phyloP scores from a whole-genome alignment of 2,888 invertebrate species.

The Phengaris arion region DNA sequence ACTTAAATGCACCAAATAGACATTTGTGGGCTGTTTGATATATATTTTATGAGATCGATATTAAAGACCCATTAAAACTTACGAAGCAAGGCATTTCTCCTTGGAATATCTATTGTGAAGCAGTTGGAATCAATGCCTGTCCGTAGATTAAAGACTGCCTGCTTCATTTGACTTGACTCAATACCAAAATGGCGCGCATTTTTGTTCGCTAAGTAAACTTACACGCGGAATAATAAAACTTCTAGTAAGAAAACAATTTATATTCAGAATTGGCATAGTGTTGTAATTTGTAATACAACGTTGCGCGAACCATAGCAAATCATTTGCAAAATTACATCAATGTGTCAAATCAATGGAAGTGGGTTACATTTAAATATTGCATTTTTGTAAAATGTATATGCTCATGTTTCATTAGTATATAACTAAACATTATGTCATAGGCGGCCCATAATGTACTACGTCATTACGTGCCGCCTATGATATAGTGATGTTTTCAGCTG shows the following conservation, averaged over 20 bases:
- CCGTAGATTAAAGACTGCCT: neutral
- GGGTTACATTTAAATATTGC: neutral
- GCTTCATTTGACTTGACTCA: neutral
- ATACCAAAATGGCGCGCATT: neutral
- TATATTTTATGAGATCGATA: neutral
- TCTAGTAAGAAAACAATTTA: neutral
- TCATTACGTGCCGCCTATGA: too few species aligned
- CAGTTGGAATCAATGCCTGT: neutral
- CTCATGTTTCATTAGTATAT: too few species aligned
- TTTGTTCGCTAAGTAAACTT: neutral
- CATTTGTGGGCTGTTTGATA: neutral
- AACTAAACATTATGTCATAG: neutral
- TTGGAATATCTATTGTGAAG: neutral
- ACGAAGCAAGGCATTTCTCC: neutral
- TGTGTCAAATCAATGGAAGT: neutral
- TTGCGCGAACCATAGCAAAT: constrained; percentile 21
- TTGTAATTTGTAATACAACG: neutral
- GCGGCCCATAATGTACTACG: too few species aligned
- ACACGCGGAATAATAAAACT: neutral
- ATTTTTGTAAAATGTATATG: neutral
- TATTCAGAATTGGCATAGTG: neutral
- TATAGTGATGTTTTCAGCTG: neutral
- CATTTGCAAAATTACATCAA: neutral
- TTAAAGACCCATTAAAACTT: neutral
- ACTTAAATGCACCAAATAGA: neutral